Conservation (phyloP, 35 echinoderm and acorn worm genomes). For the Amphiura filiformis region DNA sequence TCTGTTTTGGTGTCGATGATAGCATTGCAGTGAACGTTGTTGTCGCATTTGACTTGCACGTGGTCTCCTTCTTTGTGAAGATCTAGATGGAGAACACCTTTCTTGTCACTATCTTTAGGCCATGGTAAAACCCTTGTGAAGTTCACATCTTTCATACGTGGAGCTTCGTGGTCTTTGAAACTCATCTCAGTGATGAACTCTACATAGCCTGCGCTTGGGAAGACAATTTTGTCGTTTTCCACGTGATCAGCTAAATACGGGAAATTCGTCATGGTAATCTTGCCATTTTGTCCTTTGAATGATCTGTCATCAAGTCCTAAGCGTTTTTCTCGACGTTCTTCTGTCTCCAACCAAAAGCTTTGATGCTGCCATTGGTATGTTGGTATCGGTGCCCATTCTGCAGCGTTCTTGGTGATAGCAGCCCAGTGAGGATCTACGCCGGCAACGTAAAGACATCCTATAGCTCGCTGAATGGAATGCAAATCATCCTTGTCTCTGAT, state of each 20-base stretch:
- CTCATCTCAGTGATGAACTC: slow-evolving; percentile 63
- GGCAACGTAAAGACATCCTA: slow-evolving; percentile 49
- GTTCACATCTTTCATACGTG: slow-evolving; percentile 36
- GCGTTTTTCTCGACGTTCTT: slow-evolving; percentile 66
- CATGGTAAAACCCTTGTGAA: slow-evolving; percentile 49
- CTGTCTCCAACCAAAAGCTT: slow-evolving; percentile 71
- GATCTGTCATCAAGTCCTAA: slow-evolving; percentile 88
- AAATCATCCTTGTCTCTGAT: slow-evolving; percentile 74
- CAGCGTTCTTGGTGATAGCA: slow-evolving; percentile 52
- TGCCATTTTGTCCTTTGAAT: slow-evolving; percentile 83
- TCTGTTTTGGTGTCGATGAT: background rate
- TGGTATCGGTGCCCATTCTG: slow-evolving; percentile 62
- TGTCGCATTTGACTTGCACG: slow-evolving; percentile 41
- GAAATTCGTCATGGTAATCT: slow-evolving; percentile 66
- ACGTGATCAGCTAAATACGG: slow-evolving; percentile 69
- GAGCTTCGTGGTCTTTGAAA: slow-evolving; percentile 5
- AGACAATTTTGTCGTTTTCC: slow-evolving; percentile 42
- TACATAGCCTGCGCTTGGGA: slow-evolving; percentile 69
- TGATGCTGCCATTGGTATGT: slow-evolving; percentile 81
- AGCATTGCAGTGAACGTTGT: slow-evolving; percentile 17
- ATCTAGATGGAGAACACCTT: slow-evolving; percentile 52
- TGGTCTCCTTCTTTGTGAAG: slow-evolving; percentile 18
- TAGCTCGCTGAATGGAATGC: slow-evolving; percentile 40
- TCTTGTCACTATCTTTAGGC: slow-evolving; percentile 55
- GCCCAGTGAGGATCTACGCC: slow-evolving; percentile 61